Conservation (phyloP, 2,797 vertebrate species). For the Sardinella longiceps region DNA sequence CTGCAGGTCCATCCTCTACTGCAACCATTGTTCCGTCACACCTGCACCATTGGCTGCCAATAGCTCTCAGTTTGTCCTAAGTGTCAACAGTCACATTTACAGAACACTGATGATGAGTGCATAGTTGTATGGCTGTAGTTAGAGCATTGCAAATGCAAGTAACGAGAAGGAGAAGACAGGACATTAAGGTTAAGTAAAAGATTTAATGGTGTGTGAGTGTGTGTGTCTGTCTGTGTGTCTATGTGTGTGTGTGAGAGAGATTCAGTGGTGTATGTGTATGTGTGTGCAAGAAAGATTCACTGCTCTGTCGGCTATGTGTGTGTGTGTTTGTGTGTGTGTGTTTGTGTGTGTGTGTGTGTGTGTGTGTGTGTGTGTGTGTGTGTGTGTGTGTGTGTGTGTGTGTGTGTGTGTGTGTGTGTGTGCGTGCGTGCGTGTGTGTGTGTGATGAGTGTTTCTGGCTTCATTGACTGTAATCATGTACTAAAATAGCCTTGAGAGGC, state of each 20-base stretch:
- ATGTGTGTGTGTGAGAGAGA: not conserved
- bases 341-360: not conserved
- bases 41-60: not conserved
- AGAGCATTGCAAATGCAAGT: too few species aligned
- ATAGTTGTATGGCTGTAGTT: not conserved
- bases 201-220: not conserved
- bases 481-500: too few species aligned
- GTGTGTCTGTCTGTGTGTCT: too few species aligned
- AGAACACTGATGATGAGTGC: not conserved
- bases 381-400: not conserved
- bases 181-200: not conserved
- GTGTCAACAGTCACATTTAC: not conserved
- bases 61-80: not conserved
- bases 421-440: constrained; percentile 22
- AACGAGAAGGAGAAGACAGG: too few species aligned
- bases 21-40: not conserved
- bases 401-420: not conserved
- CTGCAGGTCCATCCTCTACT: not conserved
- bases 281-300: not conserved
- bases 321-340: not conserved
- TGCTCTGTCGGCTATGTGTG: not conserved
- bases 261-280: too few species aligned
- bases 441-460: not conserved
- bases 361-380: not conserved
- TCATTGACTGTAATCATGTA: not conserved